These are phyloP conservation scores for Mactra quadrangularis DNA, from an alignment of 1,140 invertebrate species.

Conservation along the genomic window DNA sequence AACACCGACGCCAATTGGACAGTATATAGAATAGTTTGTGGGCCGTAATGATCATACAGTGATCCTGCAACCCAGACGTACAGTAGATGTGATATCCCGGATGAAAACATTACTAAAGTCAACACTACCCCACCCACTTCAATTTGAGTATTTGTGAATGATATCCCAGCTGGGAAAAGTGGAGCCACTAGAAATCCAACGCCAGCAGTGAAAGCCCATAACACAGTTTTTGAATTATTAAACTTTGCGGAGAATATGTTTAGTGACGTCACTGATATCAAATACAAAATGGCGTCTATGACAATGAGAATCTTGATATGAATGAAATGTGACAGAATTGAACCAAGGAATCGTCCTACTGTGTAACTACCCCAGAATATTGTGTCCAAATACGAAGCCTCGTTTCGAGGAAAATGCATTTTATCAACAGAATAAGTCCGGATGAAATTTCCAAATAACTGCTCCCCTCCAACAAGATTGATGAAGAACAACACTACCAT, in stretches of 20 bases:
- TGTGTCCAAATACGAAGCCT: slow-evolving; percentile 65
- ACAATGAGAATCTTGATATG: slow-evolving; percentile 35
- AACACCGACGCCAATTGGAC: slow-evolving; percentile 12
- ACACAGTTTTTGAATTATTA: not conserved
- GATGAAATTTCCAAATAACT: slow-evolving; percentile 69
- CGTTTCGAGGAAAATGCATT: slow-evolving; percentile 54
- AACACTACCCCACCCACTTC: slow-evolving; percentile 34
- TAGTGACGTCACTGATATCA: slow-evolving; percentile 29
- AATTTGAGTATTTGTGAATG: slow-evolving; percentile 22
- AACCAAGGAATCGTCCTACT: slow-evolving; percentile 61
- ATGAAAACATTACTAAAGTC: slow-evolving; percentile 16
- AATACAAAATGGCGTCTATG: slow-evolving; percentile 22
- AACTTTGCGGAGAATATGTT: slow-evolving; percentile 39
- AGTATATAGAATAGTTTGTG: slow-evolving; percentile 25
- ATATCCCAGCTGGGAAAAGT: slow-evolving; percentile 37
- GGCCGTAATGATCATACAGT: slow-evolving; percentile 23
- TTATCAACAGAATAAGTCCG: slow-evolving; percentile 66
- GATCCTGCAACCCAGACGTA: slow-evolving; percentile 25
- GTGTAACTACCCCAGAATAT: slow-evolving; percentile 72
- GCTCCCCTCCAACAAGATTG: slow-evolving; percentile 66
- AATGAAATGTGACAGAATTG: slow-evolving; percentile 63
- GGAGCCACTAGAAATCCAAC: slow-evolving; percentile 42
- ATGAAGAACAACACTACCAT: slow-evolving; percentile 68
- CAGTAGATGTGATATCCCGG: slow-evolving; percentile 2
- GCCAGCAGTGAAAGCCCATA: slow-evolving; percentile 29